phyloP scores from a whole-genome alignment of 2,888 invertebrate genomes.

The Ceriagrion tenellum region DNA sequence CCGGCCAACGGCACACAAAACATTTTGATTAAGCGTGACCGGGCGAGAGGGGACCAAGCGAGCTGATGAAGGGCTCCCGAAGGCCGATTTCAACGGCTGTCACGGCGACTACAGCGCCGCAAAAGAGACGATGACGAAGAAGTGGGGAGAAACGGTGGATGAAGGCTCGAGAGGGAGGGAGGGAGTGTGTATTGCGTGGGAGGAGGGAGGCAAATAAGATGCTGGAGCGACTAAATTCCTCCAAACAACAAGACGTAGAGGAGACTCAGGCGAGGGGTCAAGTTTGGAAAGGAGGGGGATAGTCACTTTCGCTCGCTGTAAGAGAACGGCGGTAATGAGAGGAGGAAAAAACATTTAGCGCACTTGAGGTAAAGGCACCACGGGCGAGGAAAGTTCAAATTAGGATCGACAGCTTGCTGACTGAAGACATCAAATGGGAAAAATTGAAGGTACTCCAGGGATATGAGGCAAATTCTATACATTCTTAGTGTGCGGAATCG shows the following conservation, averaged over 20 bases:
- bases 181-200: background rate
- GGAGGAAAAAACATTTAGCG: background rate
- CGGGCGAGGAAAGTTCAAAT: no score
- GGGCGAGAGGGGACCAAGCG: conserved; percentile 29
- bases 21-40: conserved; percentile 65
- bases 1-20: conserved; percentile 47
- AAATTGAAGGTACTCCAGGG: no score
- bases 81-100: conserved; percentile 64
- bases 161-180: background rate
- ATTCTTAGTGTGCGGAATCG: no score
- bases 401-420: no score
- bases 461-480: no score
- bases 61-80: conserved; percentile 41
- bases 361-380: no score
- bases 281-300: background rate
- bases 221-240: background rate
- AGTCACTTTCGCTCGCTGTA: background rate
- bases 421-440: no score
- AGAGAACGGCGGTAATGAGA: background rate
- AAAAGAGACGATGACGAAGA: conserved; percentile 51
- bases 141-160: background rate
- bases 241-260: background rate
- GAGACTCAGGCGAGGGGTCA: background rate
- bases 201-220: background rate
- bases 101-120: conserved; percentile 1